Conservation (phyloP, 2,797 vertebrate genomes). For the Hippopotamyrus pictus region DNA sequence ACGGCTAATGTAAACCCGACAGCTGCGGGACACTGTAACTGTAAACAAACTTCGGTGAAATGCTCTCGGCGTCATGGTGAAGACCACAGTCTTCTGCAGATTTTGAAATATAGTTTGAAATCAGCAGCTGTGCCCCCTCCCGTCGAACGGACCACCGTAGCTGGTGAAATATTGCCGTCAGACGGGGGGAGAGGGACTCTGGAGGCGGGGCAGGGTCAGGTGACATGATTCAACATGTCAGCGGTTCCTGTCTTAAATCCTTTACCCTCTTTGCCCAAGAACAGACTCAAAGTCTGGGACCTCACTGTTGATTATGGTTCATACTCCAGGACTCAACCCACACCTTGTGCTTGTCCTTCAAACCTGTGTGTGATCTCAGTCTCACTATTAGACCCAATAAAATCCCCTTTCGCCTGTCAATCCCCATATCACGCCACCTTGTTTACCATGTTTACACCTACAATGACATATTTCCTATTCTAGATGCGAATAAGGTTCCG, state of each 20-base stretch:
- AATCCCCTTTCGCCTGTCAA: background rate
- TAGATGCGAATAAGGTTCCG: background rate
- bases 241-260: background rate
- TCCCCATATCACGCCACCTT: background rate
- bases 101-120: background rate
- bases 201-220: background rate
- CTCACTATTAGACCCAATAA: background rate
- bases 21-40: background rate
- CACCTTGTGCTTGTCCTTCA: background rate
- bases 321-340: background rate
- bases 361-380: background rate
- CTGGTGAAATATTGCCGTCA: background rate
- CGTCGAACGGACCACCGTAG: background rate
- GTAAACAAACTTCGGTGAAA: background rate
- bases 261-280: background rate
- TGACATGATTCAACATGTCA: background rate
- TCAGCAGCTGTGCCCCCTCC: background rate
- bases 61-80: background rate
- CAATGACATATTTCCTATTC: background rate
- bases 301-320: background rate
- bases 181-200: background rate
- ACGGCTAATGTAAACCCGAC: background rate
- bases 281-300: background rate
- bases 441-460: background rate
- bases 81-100: background rate